These are phyloP conservation scores for Hippocampus barbouri DNA, from an alignment of 2,113 vertebrate genomes.

Conservation along the genomic window DNA sequence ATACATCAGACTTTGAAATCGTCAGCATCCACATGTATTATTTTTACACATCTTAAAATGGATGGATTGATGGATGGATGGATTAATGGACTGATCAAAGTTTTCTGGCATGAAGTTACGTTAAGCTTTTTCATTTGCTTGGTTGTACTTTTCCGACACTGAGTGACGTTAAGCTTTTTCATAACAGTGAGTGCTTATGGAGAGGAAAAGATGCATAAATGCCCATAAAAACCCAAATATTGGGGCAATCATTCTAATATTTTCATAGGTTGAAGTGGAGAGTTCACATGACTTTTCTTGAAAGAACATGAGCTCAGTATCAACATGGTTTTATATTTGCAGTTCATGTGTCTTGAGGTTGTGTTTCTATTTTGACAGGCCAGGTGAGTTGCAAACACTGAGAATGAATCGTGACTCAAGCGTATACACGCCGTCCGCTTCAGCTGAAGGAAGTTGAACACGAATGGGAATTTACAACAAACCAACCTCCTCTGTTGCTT, in stretches of 20 bases:
- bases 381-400: constrained; percentile 15
- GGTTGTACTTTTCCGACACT: no score
- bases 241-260: no score
- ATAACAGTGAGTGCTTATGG: no score
- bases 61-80: not conserved
- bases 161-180: no score
- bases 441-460: constrained; percentile 26
- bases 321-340: constrained; percentile 8
- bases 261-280: no score
- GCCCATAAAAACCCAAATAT: no score
- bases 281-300: not conserved
- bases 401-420: constrained; percentile 24
- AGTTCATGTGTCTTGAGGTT: not conserved
- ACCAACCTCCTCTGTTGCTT: constrained; percentile 15
- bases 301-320: constrained; percentile 8
- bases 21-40: not conserved
- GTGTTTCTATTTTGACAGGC: constrained; percentile 16
- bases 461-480: constrained; percentile 24
- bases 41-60: constrained; percentile 2
- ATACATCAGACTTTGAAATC: not conserved
- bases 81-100: no score
- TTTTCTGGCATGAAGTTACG: no score
- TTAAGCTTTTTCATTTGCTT: no score
- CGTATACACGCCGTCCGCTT: constrained; percentile 14
- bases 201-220: no score